A percentile compares a stretch with the other conserved stretches of the same genome.
Conservation (phyloP, 1,140 invertebrate species). For the Drosophila biarmipes region DNA sequence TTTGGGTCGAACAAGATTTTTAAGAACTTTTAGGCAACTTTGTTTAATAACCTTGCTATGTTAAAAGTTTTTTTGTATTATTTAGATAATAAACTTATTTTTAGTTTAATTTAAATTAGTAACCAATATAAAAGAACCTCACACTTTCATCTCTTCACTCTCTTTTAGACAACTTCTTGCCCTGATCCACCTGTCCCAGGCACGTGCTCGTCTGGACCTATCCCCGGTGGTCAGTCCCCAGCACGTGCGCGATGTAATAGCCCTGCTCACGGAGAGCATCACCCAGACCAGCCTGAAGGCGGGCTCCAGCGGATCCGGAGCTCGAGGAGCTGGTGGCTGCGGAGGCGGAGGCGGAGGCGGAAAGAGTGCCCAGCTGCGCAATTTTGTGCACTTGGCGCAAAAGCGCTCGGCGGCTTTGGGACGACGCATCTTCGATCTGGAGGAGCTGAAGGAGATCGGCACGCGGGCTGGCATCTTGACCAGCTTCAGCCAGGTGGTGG, state of each 20-base stretch:
- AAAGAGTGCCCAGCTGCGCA: slow-evolving; percentile 90
- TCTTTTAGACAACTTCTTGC: slow-evolving; percentile 85
- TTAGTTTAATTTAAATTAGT: no score
- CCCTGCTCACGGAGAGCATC: slow-evolving; percentile 93
- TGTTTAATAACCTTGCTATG: not conserved
- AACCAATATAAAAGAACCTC: not conserved
- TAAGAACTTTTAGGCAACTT: not conserved
- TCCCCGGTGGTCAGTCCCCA: slow-evolving; percentile 90
- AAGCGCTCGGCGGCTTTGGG: slow-evolving; percentile 87
- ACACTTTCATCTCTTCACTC: no score
- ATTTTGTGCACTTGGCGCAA: slow-evolving; percentile 90
- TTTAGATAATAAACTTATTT: not conserved
- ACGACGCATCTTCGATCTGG: slow-evolving; percentile 90
- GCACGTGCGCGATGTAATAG: slow-evolving; percentile 94
- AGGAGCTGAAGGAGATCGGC: slow-evolving; percentile 89
- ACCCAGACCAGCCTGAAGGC: slow-evolving; percentile 88
- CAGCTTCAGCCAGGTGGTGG: slow-evolving; percentile 88
- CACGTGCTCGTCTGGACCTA: slow-evolving; percentile 93
- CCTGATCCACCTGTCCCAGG: slow-evolving; percentile 94
- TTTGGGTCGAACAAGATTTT: not conserved
- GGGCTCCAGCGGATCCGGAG: slow-evolving; percentile 80
- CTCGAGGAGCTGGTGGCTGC: slow-evolving; percentile 61
- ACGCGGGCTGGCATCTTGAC: slow-evolving; percentile 88
- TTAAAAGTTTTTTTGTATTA: not conserved
- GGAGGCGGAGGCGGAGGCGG: slow-evolving; percentile 87